Evolutionary conservation across 2,888 invertebrate genomes (phyloP).

Genomic region (Podabrus alpinus): DNA sequence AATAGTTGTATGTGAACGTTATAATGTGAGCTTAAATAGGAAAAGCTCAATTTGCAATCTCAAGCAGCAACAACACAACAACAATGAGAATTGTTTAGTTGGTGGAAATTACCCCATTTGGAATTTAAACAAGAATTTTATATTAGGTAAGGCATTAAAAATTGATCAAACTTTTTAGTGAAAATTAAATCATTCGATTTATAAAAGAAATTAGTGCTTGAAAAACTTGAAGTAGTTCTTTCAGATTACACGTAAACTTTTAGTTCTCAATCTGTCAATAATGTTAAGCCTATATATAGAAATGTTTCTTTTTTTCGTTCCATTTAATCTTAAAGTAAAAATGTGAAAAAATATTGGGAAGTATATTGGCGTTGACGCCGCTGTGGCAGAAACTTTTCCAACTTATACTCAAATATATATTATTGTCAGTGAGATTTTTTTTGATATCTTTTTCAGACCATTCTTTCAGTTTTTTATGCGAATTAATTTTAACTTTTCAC

Average conservation of each 20-base stretch:
- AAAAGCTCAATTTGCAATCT: background rate
- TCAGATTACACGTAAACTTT: background rate
- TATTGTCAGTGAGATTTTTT: conserved; percentile 13
- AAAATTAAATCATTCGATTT: background rate
- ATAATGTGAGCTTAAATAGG: background rate
- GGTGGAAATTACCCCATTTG: background rate
- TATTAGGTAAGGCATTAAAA: background rate
- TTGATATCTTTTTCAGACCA: conserved; percentile 3
- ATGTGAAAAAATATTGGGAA: conserved; percentile 6
- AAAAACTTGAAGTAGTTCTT: background rate
- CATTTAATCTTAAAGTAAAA: conserved; percentile 16
- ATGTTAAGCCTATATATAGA: conserved; percentile 9
- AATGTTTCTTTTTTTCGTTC: conserved; percentile 10
- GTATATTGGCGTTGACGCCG: conserved; percentile 15
- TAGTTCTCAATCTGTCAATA: conserved; percentile 15
- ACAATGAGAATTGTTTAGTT: background rate
- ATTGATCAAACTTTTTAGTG: background rate
- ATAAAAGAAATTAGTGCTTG: background rate
- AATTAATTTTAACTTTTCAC: background rate
- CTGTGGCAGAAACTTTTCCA: conserved; percentile 7
- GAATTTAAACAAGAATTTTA: background rate
- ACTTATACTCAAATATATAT: conserved; percentile 6
- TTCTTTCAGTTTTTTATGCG: background rate
- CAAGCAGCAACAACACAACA: background rate
- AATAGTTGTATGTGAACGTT: background rate